Base-by-base conservation (phyloP, 2,888 invertebrate genomes). In the Octonoba sinensis region DNA sequence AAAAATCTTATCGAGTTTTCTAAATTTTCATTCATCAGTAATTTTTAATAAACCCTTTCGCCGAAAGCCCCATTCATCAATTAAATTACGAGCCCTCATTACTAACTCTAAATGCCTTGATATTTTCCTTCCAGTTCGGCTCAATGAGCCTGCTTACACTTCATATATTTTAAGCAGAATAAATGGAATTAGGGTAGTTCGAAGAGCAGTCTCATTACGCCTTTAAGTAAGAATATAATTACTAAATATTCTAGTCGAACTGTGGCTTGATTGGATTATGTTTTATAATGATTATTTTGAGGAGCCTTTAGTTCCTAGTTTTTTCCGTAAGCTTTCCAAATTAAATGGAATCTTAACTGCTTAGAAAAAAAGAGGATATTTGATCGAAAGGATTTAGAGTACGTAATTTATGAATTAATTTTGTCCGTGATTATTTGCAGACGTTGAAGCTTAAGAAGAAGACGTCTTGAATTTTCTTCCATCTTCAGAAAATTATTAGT, bases 31-130 rank as follows among this genome's bases (percentile, higher is more conserved):
- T 24, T 70, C 18, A 59, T 59, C 47, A 59, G 70, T 57, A 70
- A 70, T 70, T 70, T 70, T 70, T 70, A 70, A 70, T 59, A 70
- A 70, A 24, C 16, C 47, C n/a, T 20, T 44, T 59, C 16, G 70
- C 6, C 36, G 36, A 36, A 36, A 47, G 49, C 22, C 22, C 59
- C 70, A 70, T 59, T 51, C 44, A 49, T 24, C 36, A 70, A 70
- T 70, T 70, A 59, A 70, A 70, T 70, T 70, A 70, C 59, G 47
- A 47, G 57, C 18, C 24, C 70, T 70, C 70, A 70, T 70, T 70
- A 70, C 47, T 18, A 57, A 57, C 59, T 59, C 36, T 20, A n/a
- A 47, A 16, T 20, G 59, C 54, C 67, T 67, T 67, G 54, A 67
- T 67, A 67, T 54, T 49, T 47, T 67, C 67, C 49, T 66, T 51